Evolutionary conservation across 2,797 vertebrate species (phyloP).

Genomic region (Diglossa cyanea): DNA sequence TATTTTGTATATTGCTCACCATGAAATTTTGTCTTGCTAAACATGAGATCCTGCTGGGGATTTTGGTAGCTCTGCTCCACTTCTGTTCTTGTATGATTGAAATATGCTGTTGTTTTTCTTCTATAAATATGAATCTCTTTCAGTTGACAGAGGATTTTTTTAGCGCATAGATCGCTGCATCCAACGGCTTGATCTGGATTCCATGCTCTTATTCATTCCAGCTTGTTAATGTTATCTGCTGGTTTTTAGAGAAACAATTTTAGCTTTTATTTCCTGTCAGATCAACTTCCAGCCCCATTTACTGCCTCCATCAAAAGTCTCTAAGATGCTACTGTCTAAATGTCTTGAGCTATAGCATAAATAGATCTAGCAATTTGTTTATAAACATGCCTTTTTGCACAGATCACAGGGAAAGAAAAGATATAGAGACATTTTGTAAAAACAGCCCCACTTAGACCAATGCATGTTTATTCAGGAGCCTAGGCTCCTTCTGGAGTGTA

Average conservation of each 20-base stretch:
- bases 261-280: constrained; percentile 59
- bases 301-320: neutral
- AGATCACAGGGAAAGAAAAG: neutral
- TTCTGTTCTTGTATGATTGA: neutral
- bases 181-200: neutral
- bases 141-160: neutral
- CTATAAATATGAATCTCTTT: neutral
- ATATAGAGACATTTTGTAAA: neutral
- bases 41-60: constrained; percentile 15
- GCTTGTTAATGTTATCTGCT: constrained; percentile 24
- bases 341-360: constrained; percentile 22
- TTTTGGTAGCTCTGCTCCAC: constrained; percentile 13
- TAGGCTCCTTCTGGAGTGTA: neutral
- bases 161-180: neutral
- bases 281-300: constrained; percentile 17
- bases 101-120: neutral
- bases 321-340: constrained; percentile 4
- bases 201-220: neutral
- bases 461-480: neutral
- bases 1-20: neutral
- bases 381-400: constrained; percentile 12
- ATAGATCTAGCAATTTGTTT: constrained; percentile 38
- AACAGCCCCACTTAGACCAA: neutral
- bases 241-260: constrained; percentile 31
- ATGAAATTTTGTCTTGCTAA: constrained; percentile 12